Percentiles rank a stretch among this genome's conserved stretches.
Evolutionary conservation across 1,140 invertebrate species (phyloP).

Genomic region (Aphaenogaster floridana): DNA sequence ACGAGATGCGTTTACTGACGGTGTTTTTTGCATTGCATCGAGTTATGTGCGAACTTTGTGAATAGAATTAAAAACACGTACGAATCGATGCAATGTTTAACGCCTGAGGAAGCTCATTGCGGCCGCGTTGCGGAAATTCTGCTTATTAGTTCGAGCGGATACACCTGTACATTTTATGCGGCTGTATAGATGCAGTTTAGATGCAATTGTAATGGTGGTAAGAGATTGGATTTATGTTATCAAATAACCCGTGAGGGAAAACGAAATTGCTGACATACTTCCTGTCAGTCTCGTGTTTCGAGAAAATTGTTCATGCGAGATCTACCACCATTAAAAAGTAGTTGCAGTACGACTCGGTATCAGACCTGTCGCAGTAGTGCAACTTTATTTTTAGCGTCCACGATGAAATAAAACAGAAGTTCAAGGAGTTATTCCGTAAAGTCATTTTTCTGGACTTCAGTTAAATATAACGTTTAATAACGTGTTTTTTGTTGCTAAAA

Average conservation of each 20-base stretch:
- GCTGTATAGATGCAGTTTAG: slow-evolving; percentile 64
- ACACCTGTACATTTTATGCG: slow-evolving; percentile 63
- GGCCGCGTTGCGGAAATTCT: slow-evolving; percentile 47
- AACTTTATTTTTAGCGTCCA: not conserved
- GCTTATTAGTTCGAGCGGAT: slow-evolving; percentile 77
- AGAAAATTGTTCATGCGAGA: slow-evolving; percentile 23
- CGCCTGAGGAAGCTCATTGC: slow-evolving; percentile 6
- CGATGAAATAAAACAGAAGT: not conserved
- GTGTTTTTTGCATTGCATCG: slow-evolving; percentile 9
- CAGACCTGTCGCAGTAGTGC: slow-evolving; percentile 32
- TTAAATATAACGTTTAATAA: not conserved
- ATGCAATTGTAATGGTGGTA: slow-evolving; percentile 66
- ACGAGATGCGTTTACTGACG: slow-evolving; percentile 6
- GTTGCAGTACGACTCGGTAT: slow-evolving; percentile 23
- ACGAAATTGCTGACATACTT: not conserved
- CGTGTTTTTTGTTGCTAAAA: not conserved
- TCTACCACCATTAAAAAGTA: slow-evolving; percentile 39
- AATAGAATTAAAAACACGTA: not conserved
- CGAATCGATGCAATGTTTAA: not conserved
- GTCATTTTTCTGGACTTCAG: not conserved
- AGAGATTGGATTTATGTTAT: slow-evolving; percentile 51
- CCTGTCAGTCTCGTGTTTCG: slow-evolving; percentile 14
- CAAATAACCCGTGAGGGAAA: not conserved
- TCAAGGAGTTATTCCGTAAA: not conserved
- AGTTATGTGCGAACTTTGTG: slow-evolving; percentile 29